Evolutionary conservation across 2,888 invertebrate genomes (phyloP).

Genomic region (Biston betularia): DNA sequence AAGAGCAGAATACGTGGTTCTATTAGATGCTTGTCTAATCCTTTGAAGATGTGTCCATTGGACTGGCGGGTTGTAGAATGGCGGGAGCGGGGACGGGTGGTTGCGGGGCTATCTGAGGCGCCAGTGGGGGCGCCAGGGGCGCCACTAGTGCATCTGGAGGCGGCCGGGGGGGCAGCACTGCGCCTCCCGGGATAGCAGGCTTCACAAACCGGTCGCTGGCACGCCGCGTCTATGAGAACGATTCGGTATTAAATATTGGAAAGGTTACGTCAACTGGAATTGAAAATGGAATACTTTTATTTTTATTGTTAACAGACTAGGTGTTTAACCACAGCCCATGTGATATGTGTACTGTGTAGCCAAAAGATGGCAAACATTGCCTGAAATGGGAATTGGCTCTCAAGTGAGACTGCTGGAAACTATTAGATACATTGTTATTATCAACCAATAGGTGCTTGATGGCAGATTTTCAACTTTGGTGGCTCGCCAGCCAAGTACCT

Average conservation of each 20-base stretch:
- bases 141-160: constrained; percentile 42
- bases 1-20: constrained; percentile 30
- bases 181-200: constrained; percentile 91
- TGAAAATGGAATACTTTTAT: neutral
- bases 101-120: constrained; percentile 42
- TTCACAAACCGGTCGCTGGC: constrained; percentile 94
- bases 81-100: constrained; percentile 33
- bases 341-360: too few relatives aligned
- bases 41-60: constrained; percentile 90
- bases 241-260: neutral
- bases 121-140: constrained; percentile 44
- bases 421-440: too few relatives aligned
- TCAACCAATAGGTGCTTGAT: too few relatives aligned
- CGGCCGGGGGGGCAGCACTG: constrained; percentile 49
- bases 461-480: too few relatives aligned
- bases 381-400: too few relatives aligned
- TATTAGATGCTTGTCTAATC: constrained; percentile 67
- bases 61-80: constrained; percentile 86
- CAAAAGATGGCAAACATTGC: too few relatives aligned
- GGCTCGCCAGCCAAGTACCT: too few relatives aligned
- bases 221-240: constrained; percentile 84
- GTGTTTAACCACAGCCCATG: too few relatives aligned
- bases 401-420: too few relatives aligned
- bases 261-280: neutral
- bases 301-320: neutral